Percentiles rank a stretch among this genome's conserved stretches.
Conservation (phyloP, 2,797 vertebrate genomes). For the Poecilia velifera region DNA sequence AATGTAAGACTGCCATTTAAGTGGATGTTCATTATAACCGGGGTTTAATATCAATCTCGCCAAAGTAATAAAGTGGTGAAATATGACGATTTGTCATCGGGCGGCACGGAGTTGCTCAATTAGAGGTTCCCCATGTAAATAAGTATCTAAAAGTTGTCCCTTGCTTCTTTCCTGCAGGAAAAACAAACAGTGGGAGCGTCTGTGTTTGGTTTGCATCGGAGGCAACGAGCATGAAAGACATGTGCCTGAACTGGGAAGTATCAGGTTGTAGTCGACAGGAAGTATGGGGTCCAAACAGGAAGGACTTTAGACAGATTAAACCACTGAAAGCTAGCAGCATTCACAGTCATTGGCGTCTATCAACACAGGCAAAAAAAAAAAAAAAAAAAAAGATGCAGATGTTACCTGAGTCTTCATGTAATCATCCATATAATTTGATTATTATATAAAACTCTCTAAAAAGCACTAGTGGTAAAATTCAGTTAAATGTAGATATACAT, state of each 20-base stretch:
- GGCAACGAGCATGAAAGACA: constrained; percentile 68
- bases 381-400: constrained; percentile 24
- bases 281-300: constrained; percentile 72
- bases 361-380: constrained; percentile 32
- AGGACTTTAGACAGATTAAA: constrained; percentile 55
- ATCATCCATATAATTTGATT: not conserved
- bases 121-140: constrained; percentile 42
- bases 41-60: constrained; percentile 56
- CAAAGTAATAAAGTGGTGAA: constrained; percentile 68
- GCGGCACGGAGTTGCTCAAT: constrained; percentile 44
- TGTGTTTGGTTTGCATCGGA: constrained; percentile 60
- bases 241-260: constrained; percentile 73
- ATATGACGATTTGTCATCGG: constrained; percentile 63
- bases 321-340: constrained; percentile 55
- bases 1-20: constrained; percentile 48
- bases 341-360: constrained; percentile 35
- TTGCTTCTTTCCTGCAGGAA: constrained; percentile 43
- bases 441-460: not conserved
- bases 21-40: constrained; percentile 67
- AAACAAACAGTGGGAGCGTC: constrained; percentile 43
- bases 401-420: not conserved
- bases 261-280: constrained; percentile 72
- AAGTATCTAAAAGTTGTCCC: constrained; percentile 25
- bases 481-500: not conserved
- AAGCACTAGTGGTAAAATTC: not conserved